Conservation (phyloP, 2,888 invertebrate species). For the Torymus tubicola region DNA sequence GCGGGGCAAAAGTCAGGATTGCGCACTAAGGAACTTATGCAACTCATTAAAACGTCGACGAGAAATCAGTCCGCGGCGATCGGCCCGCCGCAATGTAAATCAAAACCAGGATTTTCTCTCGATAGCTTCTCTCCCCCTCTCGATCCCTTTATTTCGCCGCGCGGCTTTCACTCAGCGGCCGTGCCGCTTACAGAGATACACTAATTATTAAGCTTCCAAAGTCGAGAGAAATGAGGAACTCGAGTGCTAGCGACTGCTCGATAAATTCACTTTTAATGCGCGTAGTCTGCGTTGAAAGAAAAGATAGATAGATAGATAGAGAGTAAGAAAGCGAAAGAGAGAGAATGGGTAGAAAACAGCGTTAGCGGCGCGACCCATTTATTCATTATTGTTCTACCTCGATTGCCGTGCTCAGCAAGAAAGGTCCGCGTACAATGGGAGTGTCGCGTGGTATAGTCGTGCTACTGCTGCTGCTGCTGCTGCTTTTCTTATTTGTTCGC, state of each 20-base stretch:
- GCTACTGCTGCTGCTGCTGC: background rate
- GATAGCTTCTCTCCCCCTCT: constrained; percentile 5
- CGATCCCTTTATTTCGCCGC: background rate
- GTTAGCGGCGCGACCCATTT: constrained; percentile 38
- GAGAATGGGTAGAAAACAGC: constrained; percentile 5
- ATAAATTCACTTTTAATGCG: constrained; percentile 48
- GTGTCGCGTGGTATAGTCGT: background rate
- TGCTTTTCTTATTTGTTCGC: constrained; percentile 14
- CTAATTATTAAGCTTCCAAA: constrained; percentile 33
- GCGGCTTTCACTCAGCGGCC: background rate
- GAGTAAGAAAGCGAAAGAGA: background rate
- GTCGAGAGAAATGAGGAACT: constrained; percentile 15
- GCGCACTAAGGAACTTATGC: background rate
- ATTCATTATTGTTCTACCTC: constrained; percentile 48
- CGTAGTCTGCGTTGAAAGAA: background rate
- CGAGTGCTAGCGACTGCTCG: constrained; percentile 25
- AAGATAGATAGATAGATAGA: background rate
- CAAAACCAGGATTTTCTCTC: constrained; percentile 16
- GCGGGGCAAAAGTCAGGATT: constrained; percentile 5
- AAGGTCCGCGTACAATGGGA: constrained; percentile 17
- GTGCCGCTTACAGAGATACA: constrained; percentile 9
- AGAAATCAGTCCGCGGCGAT: background rate
- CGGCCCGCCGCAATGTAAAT: constrained; percentile 23
- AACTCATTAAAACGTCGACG: constrained; percentile 11
- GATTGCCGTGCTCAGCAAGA: constrained; percentile 31